These are phyloP conservation scores for Ecdyonurus torrentis DNA, from an alignment of 2,888 invertebrate species.

Conservation along the genomic window DNA sequence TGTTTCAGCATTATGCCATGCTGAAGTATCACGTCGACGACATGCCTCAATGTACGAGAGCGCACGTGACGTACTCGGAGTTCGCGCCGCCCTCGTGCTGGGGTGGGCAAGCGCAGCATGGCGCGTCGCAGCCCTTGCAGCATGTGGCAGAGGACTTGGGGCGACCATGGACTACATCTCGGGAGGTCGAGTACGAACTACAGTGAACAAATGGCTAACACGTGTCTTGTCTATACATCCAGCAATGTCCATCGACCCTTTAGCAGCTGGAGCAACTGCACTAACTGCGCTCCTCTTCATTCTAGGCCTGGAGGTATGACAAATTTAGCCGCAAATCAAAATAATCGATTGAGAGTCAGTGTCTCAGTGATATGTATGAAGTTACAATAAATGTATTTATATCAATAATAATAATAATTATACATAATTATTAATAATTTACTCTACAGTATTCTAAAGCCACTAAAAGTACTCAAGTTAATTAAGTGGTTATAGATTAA, in stretches of 20 bases:
- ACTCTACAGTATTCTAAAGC: too few relatives aligned
- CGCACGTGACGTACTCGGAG: slow-evolving; percentile 35
- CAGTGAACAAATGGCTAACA: slow-evolving; percentile 29
- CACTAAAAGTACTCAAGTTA: too few relatives aligned
- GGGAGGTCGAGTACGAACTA: slow-evolving; percentile 35
- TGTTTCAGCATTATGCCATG: not conserved
- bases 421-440: too few relatives aligned
- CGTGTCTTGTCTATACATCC: slow-evolving; percentile 38
- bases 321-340: not conserved
- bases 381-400: too few relatives aligned
- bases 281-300: slow-evolving; percentile 43
- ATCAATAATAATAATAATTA: too few relatives aligned
- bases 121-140: slow-evolving; percentile 39
- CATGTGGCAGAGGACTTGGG: slow-evolving; percentile 41
- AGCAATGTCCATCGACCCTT: slow-evolving; percentile 45
- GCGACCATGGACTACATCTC: slow-evolving; percentile 45
- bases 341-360: not conserved
- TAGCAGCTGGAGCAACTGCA: slow-evolving; percentile 41
- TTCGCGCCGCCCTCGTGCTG: slow-evolving; percentile 26
- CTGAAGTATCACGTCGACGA: not conserved
- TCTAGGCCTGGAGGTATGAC: slow-evolving; percentile 40
- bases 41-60: slow-evolving; percentile 1
- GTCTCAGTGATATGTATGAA: too few relatives aligned
- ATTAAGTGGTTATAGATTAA: too few relatives aligned
- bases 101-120: slow-evolving; percentile 39